A percentile compares a stretch with the other conserved stretches of the same genome.
Evolutionary conservation across 1,140 invertebrate genomes (phyloP).

Genomic region (Drosophila jambulina): DNA sequence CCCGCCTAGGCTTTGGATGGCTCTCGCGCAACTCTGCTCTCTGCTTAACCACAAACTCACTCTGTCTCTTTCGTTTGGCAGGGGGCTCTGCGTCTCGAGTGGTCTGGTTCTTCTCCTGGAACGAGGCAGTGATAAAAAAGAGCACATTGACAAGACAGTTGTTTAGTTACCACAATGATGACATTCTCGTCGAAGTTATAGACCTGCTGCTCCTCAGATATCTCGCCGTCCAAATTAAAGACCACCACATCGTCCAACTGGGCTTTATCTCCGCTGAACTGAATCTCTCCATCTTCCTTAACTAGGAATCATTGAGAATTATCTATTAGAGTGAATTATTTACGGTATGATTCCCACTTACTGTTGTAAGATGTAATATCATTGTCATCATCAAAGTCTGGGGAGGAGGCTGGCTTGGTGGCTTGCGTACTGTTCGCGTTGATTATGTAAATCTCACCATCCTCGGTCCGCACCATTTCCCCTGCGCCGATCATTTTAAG

Average conservation of each 20-base stretch:
- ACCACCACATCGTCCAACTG: slow-evolving; percentile 60
- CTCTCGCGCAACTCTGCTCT: background rate
- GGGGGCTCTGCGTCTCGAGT: background rate
- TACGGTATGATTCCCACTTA: slow-evolving; percentile 18
- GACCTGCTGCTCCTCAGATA: slow-evolving; percentile 52
- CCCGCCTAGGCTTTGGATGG: slow-evolving; percentile 27
- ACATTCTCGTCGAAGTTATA: slow-evolving; percentile 60
- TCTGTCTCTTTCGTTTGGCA: slow-evolving; percentile 26
- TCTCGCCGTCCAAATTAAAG: slow-evolving; percentile 75
- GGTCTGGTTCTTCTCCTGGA: slow-evolving; percentile 49
- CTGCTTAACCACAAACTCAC: slow-evolving; percentile 52
- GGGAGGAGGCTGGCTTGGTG: slow-evolving; percentile 28
- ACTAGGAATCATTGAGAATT: slow-evolving; percentile 37
- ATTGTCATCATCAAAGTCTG: slow-evolving; percentile 46
- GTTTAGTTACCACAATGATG: slow-evolving; percentile 57
- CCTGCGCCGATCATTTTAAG: slow-evolving; percentile 41
- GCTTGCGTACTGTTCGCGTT: slow-evolving; percentile 41
- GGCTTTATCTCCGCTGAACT: slow-evolving; percentile 63
- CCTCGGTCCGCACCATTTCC: slow-evolving; percentile 47
- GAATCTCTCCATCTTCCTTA: slow-evolving; percentile 74
- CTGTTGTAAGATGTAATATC: slow-evolving; percentile 74
- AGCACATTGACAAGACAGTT: too few relatives aligned
- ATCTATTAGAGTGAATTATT: background rate
- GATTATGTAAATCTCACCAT: slow-evolving; percentile 67
- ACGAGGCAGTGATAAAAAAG: background rate